Conservation (phyloP, 2,888 invertebrate species). For the Dilophus febrilis region DNA sequence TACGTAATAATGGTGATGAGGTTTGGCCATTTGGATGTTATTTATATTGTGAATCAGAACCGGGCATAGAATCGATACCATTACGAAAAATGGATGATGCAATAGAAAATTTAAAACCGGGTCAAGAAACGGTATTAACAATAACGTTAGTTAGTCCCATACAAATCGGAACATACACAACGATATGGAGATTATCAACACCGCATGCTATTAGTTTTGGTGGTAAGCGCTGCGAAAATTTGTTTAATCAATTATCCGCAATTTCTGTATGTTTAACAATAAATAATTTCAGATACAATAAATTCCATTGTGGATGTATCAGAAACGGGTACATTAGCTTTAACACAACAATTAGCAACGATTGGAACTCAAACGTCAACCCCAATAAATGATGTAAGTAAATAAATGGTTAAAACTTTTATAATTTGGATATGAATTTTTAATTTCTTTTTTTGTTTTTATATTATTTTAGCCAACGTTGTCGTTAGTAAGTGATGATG, state of each 20-base stretch:
- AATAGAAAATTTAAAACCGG: constrained; percentile 56
- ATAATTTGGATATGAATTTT: no score
- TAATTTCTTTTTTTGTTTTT: no score
- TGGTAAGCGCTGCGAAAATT: constrained; percentile 37
- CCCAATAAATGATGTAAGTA: not conserved
- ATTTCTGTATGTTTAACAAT: constrained; percentile 15
- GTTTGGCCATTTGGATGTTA: constrained; percentile 76
- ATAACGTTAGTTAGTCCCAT: constrained; percentile 68
- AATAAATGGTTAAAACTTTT: no score
- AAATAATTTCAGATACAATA: constrained; percentile 30
- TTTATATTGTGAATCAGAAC: constrained; percentile 50
- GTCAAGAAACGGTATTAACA: constrained; percentile 56
- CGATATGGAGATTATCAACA: constrained; percentile 81
- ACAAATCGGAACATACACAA: constrained; percentile 56
- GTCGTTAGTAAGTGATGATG: no score
- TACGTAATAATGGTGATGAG: constrained; percentile 75
- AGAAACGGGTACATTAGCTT: constrained; percentile 60
- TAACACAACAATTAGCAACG: constrained; percentile 55
- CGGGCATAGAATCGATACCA: constrained; percentile 17
- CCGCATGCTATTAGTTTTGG: constrained; percentile 82
- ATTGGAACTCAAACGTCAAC: constrained; percentile 1
- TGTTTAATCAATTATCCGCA: constrained; percentile 10
- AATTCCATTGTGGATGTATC: constrained; percentile 60
- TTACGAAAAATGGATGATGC: constrained; percentile 16
- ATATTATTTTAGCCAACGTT: no score